Evolutionary conservation across 2,797 vertebrate species (phyloP).

Genomic region (Anableps anableps): DNA sequence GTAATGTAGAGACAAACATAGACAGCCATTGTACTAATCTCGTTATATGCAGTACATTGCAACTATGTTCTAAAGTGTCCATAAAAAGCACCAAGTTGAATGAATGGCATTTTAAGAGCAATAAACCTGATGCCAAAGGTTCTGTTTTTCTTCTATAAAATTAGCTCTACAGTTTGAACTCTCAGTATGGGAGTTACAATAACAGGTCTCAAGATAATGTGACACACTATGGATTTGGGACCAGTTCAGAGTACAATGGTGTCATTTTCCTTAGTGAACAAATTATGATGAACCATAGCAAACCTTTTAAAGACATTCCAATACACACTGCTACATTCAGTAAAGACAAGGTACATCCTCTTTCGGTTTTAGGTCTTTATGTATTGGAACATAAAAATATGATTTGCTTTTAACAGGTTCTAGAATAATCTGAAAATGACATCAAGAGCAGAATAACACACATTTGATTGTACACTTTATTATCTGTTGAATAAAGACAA

Average conservation of each 20-base stretch:
- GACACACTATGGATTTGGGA: too few relatives aligned
- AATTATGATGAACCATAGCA: background rate
- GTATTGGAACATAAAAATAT: background rate
- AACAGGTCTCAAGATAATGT: too few relatives aligned
- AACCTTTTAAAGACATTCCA: background rate
- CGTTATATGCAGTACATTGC: background rate
- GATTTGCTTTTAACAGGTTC: background rate
- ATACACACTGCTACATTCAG: background rate
- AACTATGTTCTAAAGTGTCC: background rate
- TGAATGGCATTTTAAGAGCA: too few relatives aligned
- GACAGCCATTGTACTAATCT: background rate
- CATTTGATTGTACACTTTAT: background rate
- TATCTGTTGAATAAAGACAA: background rate
- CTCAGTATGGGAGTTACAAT: too few relatives aligned
- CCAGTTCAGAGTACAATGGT: too few relatives aligned
- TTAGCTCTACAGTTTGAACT: too few relatives aligned
- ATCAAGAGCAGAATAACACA: background rate
- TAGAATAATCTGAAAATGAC: background rate
- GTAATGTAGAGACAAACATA: conserved; percentile 49
- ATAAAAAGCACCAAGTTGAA: background rate
- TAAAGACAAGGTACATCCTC: background rate
- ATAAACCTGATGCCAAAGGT: too few relatives aligned
- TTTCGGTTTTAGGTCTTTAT: background rate
- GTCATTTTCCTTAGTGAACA: too few relatives aligned
- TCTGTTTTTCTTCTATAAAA: too few relatives aligned